Evolutionary conservation across 2,888 invertebrate genomes (phyloP).

Genomic region (Cartodere bifasciata): DNA sequence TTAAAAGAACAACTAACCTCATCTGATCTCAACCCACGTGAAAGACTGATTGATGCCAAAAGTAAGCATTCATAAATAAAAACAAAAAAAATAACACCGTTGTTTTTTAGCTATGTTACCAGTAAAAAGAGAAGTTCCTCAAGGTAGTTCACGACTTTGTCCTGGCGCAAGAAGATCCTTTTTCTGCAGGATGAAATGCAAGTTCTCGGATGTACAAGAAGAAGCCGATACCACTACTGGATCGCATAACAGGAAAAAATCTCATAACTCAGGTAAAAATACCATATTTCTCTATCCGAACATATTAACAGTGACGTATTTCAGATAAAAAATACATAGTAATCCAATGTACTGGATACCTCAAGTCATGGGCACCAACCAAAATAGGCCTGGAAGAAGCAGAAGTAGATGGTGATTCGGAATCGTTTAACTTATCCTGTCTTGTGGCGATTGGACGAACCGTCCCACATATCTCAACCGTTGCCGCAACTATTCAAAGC

Average conservation of each 20-base stretch:
- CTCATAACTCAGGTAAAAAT: constrained; percentile 39
- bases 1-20: constrained; percentile 91
- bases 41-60: constrained; percentile 83
- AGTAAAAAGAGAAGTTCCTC: constrained; percentile 72
- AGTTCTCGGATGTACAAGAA: constrained; percentile 50
- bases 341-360: constrained; percentile 85
- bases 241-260: constrained; percentile 54
- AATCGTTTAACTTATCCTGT: constrained; percentile 65
- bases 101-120: constrained; percentile 70
- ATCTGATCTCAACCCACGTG: constrained; percentile 76
- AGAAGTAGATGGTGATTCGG: constrained; percentile 46
- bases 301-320: not conserved
- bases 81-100: not conserved
- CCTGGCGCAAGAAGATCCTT: constrained; percentile 86
- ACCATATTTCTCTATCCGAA: not conserved
- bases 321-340: constrained; percentile 65
- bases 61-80: constrained; percentile 42
- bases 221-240: constrained; percentile 55
- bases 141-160: constrained; percentile 61
- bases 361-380: constrained; percentile 82
- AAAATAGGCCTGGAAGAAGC: constrained; percentile 59
- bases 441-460: constrained; percentile 78
- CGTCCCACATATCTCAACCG: constrained; percentile 46
- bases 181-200: constrained; percentile 86
- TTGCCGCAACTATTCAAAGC: constrained; percentile 27